Percentiles rank a stretch among this genome's conserved stretches.
Evolutionary conservation across 2,888 invertebrate species (phyloP).

Genomic region (Tanytarsus gracilentus): DNA sequence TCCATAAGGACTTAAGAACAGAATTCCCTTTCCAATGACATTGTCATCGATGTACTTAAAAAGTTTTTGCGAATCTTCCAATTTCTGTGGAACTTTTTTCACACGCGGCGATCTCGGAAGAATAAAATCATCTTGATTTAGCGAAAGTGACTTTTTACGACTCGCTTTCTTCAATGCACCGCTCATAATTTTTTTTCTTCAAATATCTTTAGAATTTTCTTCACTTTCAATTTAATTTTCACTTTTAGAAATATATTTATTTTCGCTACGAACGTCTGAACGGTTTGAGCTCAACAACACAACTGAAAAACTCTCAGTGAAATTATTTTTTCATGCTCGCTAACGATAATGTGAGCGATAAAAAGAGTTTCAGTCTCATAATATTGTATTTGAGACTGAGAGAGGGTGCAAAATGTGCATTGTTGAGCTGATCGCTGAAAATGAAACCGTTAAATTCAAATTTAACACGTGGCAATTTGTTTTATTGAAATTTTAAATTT

Average conservation of each 20-base stretch:
- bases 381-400: too few species aligned
- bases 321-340: too few species aligned
- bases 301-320: too few species aligned
- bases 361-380: too few species aligned
- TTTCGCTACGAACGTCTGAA: too few species aligned
- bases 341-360: too few species aligned
- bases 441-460: too few species aligned
- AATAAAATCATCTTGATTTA: constrained; percentile 41
- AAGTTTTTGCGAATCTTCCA: constrained; percentile 60
- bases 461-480: too few species aligned
- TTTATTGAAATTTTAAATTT: too few species aligned
- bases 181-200: constrained; percentile 15
- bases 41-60: constrained; percentile 72
- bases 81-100: constrained; percentile 43
- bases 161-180: constrained; percentile 32
- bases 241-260: background rate
- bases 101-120: constrained; percentile 34
- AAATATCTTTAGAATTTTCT: background rate
- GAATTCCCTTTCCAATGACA: constrained; percentile 69
- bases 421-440: too few species aligned
- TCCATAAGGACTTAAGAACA: constrained; percentile 75
- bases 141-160: constrained; percentile 39
- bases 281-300: too few species aligned
- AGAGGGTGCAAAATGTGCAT: too few species aligned
- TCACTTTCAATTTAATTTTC: constrained; percentile 1